These are phyloP conservation scores for Microdon myrmicae DNA, from an alignment of 2,888 invertebrate species.

Conservation along the genomic window DNA sequence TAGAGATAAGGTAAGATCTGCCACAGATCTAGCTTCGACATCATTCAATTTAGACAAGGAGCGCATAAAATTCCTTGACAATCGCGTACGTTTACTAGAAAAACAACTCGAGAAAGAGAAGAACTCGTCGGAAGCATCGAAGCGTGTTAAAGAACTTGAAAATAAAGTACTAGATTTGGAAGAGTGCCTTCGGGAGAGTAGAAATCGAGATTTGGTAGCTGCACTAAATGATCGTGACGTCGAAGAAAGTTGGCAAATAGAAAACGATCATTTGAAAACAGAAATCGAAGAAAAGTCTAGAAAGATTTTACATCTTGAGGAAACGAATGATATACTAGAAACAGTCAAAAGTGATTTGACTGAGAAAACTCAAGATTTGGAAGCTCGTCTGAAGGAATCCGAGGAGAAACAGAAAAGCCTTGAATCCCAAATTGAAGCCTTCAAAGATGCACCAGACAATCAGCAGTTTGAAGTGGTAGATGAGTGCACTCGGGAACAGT, in stretches of 20 bases:
- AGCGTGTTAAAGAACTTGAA: slow-evolving; percentile 55
- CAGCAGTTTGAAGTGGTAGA: slow-evolving; percentile 27
- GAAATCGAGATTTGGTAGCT: slow-evolving; percentile 28
- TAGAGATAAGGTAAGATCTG: slow-evolving; percentile 62
- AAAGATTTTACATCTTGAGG: slow-evolving; percentile 69
- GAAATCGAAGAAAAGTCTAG: slow-evolving; percentile 69
- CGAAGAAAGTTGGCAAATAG: slow-evolving; percentile 77
- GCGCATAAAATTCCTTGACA: slow-evolving; percentile 62
- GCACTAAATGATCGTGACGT: slow-evolving; percentile 73
- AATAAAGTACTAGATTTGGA: slow-evolving; percentile 78
- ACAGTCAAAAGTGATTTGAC: slow-evolving; percentile 63
- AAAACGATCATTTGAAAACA: slow-evolving; percentile 70
- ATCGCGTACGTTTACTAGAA: slow-evolving; percentile 62
- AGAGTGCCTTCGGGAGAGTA: slow-evolving; percentile 86
- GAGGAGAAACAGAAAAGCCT: slow-evolving; percentile 71
- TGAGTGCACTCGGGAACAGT: slow-evolving; percentile 18
- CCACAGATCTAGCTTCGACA: slow-evolving; percentile 59
- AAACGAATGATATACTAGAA: slow-evolving; percentile 70
- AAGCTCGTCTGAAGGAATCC: slow-evolving; percentile 70
- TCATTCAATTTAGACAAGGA: slow-evolving; percentile 60
- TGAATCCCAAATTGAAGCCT: slow-evolving; percentile 67
- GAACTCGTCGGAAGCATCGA: slow-evolving; percentile 44
- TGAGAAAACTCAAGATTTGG: slow-evolving; percentile 59
- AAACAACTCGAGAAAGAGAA: slow-evolving; percentile 62
- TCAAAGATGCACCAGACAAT: slow-evolving; percentile 56